Evolutionary conservation across 2,888 invertebrate species (phyloP).

Genomic region (Hirtodrosophila trivittata): DNA sequence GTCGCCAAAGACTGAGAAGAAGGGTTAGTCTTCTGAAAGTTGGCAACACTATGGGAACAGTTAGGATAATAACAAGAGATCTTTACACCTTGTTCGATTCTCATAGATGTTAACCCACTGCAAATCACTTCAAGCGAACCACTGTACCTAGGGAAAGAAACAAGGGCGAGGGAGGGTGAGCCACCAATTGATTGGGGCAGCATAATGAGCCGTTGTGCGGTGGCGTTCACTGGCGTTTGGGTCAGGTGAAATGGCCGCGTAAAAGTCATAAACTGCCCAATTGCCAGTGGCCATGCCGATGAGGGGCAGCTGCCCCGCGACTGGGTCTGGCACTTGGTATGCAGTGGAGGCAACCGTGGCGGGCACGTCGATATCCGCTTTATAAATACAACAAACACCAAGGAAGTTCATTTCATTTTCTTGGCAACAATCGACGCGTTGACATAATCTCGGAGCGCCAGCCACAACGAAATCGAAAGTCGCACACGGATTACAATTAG

Average conservation of each 20-base stretch:
- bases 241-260: constrained; percentile 70
- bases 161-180: constrained; percentile 1
- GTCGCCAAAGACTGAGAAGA: too few relatives aligned
- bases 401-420: constrained; percentile 83
- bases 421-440: constrained; percentile 72
- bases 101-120: too few relatives aligned
- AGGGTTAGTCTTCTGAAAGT: too few relatives aligned
- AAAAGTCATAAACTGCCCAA: constrained; percentile 71
- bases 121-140: neutral
- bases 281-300: constrained; percentile 42
- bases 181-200: constrained; percentile 12
- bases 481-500: constrained; percentile 45
- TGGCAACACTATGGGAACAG: too few relatives aligned
- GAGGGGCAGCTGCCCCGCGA: neutral
- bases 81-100: too few relatives aligned
- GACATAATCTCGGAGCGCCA: constrained; percentile 58
- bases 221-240: constrained; percentile 21
- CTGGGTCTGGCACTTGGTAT: constrained; percentile 51
- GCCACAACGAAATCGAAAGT: constrained; percentile 54
- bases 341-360: constrained; percentile 40
- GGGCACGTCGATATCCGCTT: constrained; percentile 76
- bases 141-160: constrained; percentile 23
- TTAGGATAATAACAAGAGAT: too few relatives aligned
- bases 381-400: constrained; percentile 82
- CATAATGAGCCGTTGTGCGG: constrained; percentile 52